Evolutionary conservation across 2,797 vertebrate species (phyloP).

Genomic region (Enteromius trimaculatus): DNA sequence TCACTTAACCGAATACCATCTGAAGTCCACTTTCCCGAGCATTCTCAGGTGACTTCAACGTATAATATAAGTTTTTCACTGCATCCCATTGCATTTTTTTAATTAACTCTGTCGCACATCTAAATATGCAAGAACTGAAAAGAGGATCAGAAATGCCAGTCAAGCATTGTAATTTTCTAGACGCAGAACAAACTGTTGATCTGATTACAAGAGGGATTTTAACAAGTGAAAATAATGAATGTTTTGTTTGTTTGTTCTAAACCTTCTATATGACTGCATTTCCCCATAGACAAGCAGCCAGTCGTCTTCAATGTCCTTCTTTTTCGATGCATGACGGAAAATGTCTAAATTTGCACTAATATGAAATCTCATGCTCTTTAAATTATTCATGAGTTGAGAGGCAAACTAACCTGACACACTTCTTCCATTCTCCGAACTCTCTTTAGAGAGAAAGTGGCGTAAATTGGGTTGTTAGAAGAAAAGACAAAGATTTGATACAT

Average conservation of each 20-base stretch:
- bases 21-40: background rate
- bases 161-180: conserved; percentile 43
- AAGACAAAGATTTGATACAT: conserved; percentile 31
- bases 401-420: conserved; percentile 50
- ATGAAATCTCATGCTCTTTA: conserved; percentile 49
- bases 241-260: conserved; percentile 48
- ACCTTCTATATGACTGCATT: conserved; percentile 28
- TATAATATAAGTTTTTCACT: conserved; percentile 9
- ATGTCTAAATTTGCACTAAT: conserved; percentile 52
- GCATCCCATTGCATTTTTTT: conserved; percentile 7
- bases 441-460: conserved; percentile 32
- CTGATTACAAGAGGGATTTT: conserved; percentile 56
- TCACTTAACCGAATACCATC: background rate
- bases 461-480: conserved; percentile 32
- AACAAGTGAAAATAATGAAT: conserved; percentile 53
- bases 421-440: conserved; percentile 23
- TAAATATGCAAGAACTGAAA: conserved; percentile 33
- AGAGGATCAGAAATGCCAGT: conserved; percentile 43
- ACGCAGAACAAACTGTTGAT: conserved; percentile 40
- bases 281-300: conserved; percentile 32
- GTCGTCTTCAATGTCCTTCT: conserved; percentile 37
- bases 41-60: background rate
- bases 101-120: conserved; percentile 9
- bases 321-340: conserved; percentile 22
- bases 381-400: conserved; percentile 51